Evolutionary conservation across 2,888 invertebrate species (phyloP).

Genomic region (Hoplodrina ambigua): DNA sequence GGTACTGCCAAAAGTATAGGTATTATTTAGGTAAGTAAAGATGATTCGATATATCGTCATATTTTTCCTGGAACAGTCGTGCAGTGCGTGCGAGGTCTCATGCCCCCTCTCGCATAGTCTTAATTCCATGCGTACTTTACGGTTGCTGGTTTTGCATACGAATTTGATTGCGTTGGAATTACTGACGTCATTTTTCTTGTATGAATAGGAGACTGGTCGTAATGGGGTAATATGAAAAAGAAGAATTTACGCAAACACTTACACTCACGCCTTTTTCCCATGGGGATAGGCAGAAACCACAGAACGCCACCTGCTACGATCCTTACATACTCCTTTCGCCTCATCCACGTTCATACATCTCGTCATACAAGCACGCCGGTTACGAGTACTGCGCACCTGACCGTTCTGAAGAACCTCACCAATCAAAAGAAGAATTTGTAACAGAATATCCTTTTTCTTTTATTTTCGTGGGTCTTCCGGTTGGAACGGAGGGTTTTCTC

Average conservation of each 20-base stretch:
- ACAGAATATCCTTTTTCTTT: no score
- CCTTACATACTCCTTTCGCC: no score
- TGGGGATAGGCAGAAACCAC: no score
- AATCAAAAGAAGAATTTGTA: no score
- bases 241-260: neutral
- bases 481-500: no score
- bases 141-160: conserved; percentile 37
- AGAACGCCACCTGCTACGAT: no score
- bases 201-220: conserved; percentile 13
- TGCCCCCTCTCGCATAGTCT: conserved; percentile 13
- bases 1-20: neutral
- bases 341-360: no score
- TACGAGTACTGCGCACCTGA: no score
- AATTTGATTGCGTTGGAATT: conserved; percentile 27
- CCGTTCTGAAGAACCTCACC: no score
- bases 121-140: conserved; percentile 10
- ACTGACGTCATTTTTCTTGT: conserved; percentile 29
- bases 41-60: neutral
- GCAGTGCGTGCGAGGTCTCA: conserved; percentile 43
- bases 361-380: no score
- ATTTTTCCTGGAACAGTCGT: conserved; percentile 42
- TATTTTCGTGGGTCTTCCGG: no score
- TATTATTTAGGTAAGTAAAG: neutral
- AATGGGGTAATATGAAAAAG: conserved; percentile 14
- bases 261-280: no score